Conservation (phyloP, 1,140 invertebrate genomes). For the Drosophila mayri region DNA sequence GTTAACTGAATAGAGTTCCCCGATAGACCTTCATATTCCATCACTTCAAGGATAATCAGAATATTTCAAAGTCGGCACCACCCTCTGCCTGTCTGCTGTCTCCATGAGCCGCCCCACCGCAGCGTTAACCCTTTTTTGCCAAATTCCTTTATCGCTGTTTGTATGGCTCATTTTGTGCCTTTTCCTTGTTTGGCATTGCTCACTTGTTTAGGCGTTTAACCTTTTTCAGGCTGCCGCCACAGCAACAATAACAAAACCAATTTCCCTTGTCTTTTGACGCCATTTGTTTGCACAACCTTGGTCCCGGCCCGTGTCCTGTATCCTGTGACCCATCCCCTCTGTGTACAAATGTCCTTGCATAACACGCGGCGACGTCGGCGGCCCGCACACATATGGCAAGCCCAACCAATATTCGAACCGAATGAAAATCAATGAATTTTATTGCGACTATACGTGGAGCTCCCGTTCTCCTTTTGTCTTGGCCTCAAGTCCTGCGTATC, state of each 20-base stretch:
- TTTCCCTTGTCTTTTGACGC: constrained; percentile 76
- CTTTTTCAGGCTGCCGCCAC: constrained; percentile 61
- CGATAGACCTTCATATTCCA: constrained; percentile 44
- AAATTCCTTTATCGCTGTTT: constrained; percentile 54
- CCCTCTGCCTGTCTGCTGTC: background rate
- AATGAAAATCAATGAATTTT: constrained; percentile 79
- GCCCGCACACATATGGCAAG: constrained; percentile 40
- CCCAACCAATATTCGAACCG: constrained; percentile 55
- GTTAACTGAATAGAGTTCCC: constrained; percentile 10
- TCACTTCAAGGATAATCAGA: constrained; percentile 33
- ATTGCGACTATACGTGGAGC: constrained; percentile 59
- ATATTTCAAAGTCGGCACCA: constrained; percentile 24
- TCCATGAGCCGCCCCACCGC: background rate
- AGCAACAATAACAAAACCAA: constrained; percentile 51
- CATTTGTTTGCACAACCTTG: constrained; percentile 76
- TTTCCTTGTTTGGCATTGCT: constrained; percentile 75
- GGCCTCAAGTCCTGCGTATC: constrained; percentile 22
- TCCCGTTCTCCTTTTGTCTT: background rate
- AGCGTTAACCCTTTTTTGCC: constrained; percentile 28
- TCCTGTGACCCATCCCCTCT: constrained; percentile 13
- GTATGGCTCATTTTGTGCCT: constrained; percentile 67
- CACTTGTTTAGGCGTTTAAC: constrained; percentile 77
- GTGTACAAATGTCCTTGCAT: constrained; percentile 27
- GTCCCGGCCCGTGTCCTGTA: constrained; percentile 27
- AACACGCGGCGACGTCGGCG: constrained; percentile 47